Conservation (phyloP, 2,888 invertebrate species). For the Pollenia labialis region DNA sequence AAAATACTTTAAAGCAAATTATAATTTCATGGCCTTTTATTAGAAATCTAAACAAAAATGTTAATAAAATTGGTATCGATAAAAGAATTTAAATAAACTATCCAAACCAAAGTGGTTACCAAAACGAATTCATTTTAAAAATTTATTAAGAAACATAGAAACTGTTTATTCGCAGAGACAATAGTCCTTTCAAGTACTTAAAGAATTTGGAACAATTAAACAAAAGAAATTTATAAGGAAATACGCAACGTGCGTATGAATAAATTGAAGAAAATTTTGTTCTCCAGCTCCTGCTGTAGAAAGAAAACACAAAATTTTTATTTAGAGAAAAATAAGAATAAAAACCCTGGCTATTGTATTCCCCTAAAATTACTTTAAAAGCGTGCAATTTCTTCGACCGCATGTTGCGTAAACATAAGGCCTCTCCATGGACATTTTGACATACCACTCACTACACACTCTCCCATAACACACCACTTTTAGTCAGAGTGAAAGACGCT, state of each 20-base stretch:
- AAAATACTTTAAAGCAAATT: background rate
- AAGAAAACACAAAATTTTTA: background rate
- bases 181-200: background rate
- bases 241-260: slow-evolving; percentile 46
- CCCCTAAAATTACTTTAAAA: background rate
- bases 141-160: background rate
- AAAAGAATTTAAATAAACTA: background rate
- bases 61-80: no score
- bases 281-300: background rate
- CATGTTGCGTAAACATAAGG: slow-evolving; percentile 67
- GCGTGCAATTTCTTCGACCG: slow-evolving; percentile 41
- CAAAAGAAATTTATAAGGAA: slow-evolving; percentile 13
- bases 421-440: slow-evolving; percentile 25
- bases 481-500: slow-evolving; percentile 9
- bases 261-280: slow-evolving; percentile 31
- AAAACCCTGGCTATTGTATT: background rate
- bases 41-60: background rate
- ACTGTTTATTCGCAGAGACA: slow-evolving; percentile 1
- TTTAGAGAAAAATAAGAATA: background rate
- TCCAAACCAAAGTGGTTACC: background rate
- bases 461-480: background rate
- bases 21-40: background rate
- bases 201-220: background rate
- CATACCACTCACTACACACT: slow-evolving; percentile 25
- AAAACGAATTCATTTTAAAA: slow-evolving; percentile 13